These are phyloP conservation scores for Sarotherodon lohbergeri DNA, from an alignment of 2,113 vertebrate genomes.

Conservation along the genomic window DNA sequence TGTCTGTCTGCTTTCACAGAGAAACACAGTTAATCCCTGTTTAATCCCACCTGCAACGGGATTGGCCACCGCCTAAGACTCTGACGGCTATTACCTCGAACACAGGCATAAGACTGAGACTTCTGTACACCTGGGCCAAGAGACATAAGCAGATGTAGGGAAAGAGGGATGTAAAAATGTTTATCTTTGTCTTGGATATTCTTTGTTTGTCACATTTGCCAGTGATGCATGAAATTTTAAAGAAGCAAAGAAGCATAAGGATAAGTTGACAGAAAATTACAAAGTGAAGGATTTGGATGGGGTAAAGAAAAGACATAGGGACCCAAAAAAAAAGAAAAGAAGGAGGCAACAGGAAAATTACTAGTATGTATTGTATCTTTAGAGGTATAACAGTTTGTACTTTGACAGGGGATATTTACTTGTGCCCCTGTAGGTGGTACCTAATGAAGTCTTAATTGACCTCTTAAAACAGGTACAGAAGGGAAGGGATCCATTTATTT, in stretches of 20 bases:
- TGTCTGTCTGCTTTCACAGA: constrained; percentile 61
- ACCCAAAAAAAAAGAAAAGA: not conserved
- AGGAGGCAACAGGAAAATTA: not conserved
- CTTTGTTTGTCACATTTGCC: not conserved
- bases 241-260: not conserved
- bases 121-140: constrained; percentile 37
- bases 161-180: not conserved
- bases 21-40: constrained; percentile 51
- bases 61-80: constrained; percentile 45
- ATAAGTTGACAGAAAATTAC: not conserved
- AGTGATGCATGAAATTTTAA: not conserved
- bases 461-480: not conserved
- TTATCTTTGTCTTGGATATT: not conserved
- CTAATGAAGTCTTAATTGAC: not conserved
- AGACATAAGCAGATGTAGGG: not conserved
- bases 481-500: not conserved
- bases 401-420: not conserved
- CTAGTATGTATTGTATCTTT: not conserved
- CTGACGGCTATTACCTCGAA: constrained; percentile 23
- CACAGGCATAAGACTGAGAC: constrained; percentile 17
- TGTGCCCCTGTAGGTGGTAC: not conserved
- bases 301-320: not conserved
- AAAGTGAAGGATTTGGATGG: not conserved
- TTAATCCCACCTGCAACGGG: constrained; percentile 55
- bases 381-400: not conserved